These are phyloP conservation scores for Sebastes hubbsi DNA, from an alignment of 2,797 vertebrate species.

Conservation along the genomic window DNA sequence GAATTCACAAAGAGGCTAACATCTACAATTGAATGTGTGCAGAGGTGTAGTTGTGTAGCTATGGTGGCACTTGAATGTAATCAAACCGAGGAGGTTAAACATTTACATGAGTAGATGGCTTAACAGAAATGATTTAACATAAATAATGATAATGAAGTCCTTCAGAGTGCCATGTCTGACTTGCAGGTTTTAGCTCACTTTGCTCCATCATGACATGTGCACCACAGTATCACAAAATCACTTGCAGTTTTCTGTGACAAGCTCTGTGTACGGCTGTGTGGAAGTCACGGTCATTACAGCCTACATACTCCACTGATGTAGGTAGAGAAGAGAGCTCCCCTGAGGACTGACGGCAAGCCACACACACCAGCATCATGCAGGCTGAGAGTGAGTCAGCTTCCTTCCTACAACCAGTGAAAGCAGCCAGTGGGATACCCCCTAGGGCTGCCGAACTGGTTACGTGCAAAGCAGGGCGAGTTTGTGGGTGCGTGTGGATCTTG, in stretches of 20 bases:
- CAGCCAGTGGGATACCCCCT: slow-evolving; percentile 64
- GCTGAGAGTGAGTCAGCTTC: slow-evolving; percentile 75
- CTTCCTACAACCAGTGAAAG: slow-evolving; percentile 72
- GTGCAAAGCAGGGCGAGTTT: slow-evolving; percentile 3
- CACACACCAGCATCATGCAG: slow-evolving; percentile 70
- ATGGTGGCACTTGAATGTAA: background rate
- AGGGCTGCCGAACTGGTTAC: slow-evolving; percentile 45
- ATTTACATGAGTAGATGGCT: background rate
- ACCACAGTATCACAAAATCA: slow-evolving; percentile 28
- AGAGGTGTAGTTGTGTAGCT: background rate
- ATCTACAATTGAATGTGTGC: background rate
- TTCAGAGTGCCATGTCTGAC: background rate
- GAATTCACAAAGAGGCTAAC: background rate
- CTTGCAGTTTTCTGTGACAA: slow-evolving; percentile 31
- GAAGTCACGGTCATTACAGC: slow-evolving; percentile 58
- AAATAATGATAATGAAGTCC: slow-evolving; percentile 5
- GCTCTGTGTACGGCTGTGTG: slow-evolving; percentile 34
- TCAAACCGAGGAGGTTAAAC: slow-evolving; percentile 7
- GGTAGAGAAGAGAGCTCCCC: slow-evolving; percentile 70
- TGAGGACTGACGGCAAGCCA: slow-evolving; percentile 69
- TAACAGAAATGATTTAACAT: background rate
- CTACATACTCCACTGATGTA: slow-evolving; percentile 58
- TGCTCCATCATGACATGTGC: background rate
- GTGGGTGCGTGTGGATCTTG: slow-evolving; percentile 11
- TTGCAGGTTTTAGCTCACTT: slow-evolving; percentile 7